Evolutionary conservation across 2,113 vertebrate species (phyloP).

Genomic region (Callipepla californica): DNA sequence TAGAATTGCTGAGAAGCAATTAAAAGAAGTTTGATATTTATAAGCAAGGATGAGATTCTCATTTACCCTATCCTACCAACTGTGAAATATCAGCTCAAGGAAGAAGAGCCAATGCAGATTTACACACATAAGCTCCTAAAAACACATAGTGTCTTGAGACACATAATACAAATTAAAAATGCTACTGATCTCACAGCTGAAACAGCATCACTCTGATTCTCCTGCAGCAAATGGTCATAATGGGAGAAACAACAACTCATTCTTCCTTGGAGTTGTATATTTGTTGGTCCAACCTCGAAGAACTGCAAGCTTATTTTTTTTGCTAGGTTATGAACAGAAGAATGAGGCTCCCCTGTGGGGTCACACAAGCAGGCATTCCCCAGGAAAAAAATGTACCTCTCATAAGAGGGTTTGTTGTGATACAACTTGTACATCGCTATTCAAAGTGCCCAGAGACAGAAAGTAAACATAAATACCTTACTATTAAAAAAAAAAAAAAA

Average conservation of each 20-base stretch:
- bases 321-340: neutral
- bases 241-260: neutral
- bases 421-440: neutral
- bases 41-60: neutral
- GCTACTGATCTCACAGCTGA: neutral
- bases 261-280: neutral
- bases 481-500: no score
- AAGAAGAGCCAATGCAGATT: neutral
- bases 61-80: neutral
- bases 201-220: neutral
- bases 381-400: neutral
- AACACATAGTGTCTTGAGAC: neutral
- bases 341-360: neutral
- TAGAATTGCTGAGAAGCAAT: neutral
- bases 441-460: neutral
- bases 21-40: neutral
- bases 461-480: rapidly evolving
- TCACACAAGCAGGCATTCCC: neutral
- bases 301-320: neutral
- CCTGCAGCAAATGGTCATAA: neutral
- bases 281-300: neutral
- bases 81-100: neutral
- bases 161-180: neutral
- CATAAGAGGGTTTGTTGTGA: neutral
- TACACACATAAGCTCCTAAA: neutral